Percentiles rank a stretch among this genome's conserved stretches.
phyloP scores from a whole-genome alignment of 2,888 invertebrate genomes.

The Exephanes ischioxanthus region DNA sequence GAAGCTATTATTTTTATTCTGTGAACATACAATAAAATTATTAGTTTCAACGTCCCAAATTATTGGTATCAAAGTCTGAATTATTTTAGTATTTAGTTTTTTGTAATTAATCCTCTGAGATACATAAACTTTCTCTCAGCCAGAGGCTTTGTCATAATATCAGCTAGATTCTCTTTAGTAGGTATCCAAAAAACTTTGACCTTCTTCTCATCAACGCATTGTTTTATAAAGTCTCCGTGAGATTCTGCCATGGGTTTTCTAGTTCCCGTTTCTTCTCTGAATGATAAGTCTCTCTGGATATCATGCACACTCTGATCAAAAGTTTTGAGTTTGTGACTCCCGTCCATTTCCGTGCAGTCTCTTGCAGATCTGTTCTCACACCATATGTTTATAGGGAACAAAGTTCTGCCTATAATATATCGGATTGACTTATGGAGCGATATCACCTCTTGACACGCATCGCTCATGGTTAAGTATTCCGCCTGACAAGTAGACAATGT shows the following conservation, averaged over 20 bases:
- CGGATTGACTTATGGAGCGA: constrained; percentile 56
- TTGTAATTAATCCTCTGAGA: constrained; percentile 45
- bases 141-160: constrained; percentile 58
- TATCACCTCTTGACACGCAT: constrained; percentile 57
- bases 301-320: constrained; percentile 50
- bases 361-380: constrained; percentile 60
- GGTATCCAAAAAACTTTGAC: constrained; percentile 56
- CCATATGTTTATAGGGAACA: constrained; percentile 56
- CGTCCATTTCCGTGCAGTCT: constrained; percentile 56
- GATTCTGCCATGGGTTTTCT: constrained; percentile 60
- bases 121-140: constrained; percentile 43
- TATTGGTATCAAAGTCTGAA: constrained; percentile 29
- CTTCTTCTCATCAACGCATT: constrained; percentile 55
- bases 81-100: constrained; percentile 32
- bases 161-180: constrained; percentile 57
- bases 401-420: constrained; percentile 54
- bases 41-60: constrained; percentile 24
- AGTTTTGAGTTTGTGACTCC: constrained; percentile 57
- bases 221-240: constrained; percentile 56
- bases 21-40: constrained; percentile 37
- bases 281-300: constrained; percentile 43
- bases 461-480: constrained; percentile 54
- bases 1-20: constrained; percentile 31
- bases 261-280: constrained; percentile 53
- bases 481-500: constrained; percentile 58